Evolutionary conservation across 2,113 vertebrate species (phyloP).

Genomic region (Chaetops frenatus): DNA sequence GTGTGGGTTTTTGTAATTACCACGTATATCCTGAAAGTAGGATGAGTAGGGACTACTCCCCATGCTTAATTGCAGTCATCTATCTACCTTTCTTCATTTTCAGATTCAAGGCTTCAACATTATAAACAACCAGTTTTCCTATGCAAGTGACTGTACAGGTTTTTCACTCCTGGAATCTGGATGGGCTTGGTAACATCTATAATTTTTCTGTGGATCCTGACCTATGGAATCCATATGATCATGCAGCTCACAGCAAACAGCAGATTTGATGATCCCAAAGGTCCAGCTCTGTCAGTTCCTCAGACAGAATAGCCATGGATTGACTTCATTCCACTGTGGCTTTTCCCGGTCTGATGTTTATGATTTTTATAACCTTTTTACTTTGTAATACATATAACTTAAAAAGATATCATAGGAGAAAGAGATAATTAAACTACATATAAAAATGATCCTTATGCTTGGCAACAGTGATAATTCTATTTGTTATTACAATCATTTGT

Average conservation of each 20-base stretch:
- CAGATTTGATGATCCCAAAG: conserved; percentile 60
- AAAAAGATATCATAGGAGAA: neutral
- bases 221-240: conserved; percentile 54
- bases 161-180: conserved; percentile 63
- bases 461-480: neutral
- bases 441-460: neutral
- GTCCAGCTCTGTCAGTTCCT: conserved; percentile 44
- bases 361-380: neutral
- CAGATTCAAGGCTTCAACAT: conserved; percentile 67
- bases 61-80: neutral
- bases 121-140: conserved; percentile 40
- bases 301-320: conserved; percentile 47
- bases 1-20: neutral
- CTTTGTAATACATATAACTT: neutral
- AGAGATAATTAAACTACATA: neutral
- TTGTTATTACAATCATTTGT: neutral
- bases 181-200: conserved; percentile 54
- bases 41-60: neutral
- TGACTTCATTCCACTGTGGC: neutral
- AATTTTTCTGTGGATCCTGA: conserved; percentile 54
- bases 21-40: neutral
- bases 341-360: neutral
- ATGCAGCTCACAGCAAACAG: conserved; percentile 59
- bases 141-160: conserved; percentile 55
- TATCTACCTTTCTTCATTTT: neutral